Evolutionary conservation across 1,140 invertebrate genomes (phyloP), one percentile per base, ranked within the genome.

Genomic region (Rhyzopertha dominica): DNA sequence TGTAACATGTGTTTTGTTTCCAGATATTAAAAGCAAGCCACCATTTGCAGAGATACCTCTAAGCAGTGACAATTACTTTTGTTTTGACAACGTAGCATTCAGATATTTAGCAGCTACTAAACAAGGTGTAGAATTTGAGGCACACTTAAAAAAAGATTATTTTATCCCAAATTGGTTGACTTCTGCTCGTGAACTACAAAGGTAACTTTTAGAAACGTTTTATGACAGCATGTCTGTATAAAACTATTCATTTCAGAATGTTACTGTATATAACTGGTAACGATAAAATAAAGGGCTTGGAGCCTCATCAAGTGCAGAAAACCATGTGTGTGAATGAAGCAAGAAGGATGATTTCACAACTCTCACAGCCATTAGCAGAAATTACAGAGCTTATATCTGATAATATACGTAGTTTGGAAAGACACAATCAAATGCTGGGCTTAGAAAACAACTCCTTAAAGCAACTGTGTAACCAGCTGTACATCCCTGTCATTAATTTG

Each of bases 11-110:
- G n/a, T n/a, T n/a, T n/a, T 54, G 13, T 22, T 49, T 4, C 34
- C 51, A 4, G 48, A 55, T 8, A 54, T 58, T 5, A 50, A 40
- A 24, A 35, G 36, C 18, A 49, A 47, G 43, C 49, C 50, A 20
- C 51, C 51, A 7, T 26, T 56, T 19, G 48, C 53, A 10, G 39
- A 46, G n/a, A 60, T 62, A 23, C 54, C 47, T 3, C 35, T 55
- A 5, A 44, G 52, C 19, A 34, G 49, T 3, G 51, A 61, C 13
- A 54, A 53, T 19, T 28, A 37, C 14, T 65, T 63, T 44, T 65
- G 52, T 38, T 54, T 62, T 14, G 63, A 65, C 25, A 65, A 65
- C 36, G 62, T 63, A 34, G 49, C 54, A 4, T 65, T 65, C 30
- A 45, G 53, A 22, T 56, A 44, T 46, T 32, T 65, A 28, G 53